Conservation (phyloP, 2,888 invertebrate species). For the Dione juno region DNA sequence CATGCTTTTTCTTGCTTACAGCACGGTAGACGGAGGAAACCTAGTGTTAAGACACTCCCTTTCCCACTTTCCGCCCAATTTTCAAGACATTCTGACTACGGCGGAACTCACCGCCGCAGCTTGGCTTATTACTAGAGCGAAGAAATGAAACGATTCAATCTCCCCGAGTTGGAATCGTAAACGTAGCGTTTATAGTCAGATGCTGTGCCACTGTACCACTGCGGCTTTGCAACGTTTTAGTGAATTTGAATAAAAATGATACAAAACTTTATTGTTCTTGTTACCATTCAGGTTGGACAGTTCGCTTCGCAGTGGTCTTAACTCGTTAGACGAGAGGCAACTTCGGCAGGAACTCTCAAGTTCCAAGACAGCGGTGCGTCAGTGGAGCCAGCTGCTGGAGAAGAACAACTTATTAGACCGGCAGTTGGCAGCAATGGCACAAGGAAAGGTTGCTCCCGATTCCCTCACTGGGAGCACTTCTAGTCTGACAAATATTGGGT, state of each 20-base stretch:
- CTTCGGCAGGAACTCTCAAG: conserved; percentile 76
- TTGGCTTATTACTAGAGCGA: no score
- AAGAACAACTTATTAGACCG: conserved; percentile 75
- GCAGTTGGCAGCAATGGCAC: conserved; percentile 76
- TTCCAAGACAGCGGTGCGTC: conserved; percentile 72
- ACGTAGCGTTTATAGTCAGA: no score
- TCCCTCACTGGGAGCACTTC: conserved; percentile 78
- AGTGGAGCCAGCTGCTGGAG: conserved; percentile 78
- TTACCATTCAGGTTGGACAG: conserved; percentile 69
- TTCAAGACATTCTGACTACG: no score
- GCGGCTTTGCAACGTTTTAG: neutral
- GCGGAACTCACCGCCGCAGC: no score
- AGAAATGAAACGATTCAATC: no score
- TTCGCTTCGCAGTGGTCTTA: conserved; percentile 77
- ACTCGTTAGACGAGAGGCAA: conserved; percentile 78
- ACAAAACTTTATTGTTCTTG: neutral
- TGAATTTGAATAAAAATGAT: neutral
- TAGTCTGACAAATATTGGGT: conserved; percentile 78
- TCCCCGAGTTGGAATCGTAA: no score
- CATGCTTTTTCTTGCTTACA: no score
- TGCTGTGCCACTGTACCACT: no score
- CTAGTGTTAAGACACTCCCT: no score
- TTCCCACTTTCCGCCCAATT: no score
- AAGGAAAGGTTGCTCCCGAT: conserved; percentile 70
- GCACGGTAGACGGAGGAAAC: no score